phyloP scores from a whole-genome alignment of 2,888 invertebrate species.

The Euzophera pinguis region DNA sequence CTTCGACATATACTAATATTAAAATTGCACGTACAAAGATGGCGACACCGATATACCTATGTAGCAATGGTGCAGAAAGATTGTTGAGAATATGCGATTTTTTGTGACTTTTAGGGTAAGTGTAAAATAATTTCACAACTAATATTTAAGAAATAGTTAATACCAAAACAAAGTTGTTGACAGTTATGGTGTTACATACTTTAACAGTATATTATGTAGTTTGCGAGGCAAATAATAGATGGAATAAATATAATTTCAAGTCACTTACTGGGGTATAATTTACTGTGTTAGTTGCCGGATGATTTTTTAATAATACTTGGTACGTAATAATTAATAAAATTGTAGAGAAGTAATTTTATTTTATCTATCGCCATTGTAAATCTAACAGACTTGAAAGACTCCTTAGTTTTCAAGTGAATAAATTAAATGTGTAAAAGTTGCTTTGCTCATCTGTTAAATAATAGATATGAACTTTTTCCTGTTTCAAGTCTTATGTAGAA shows the following conservation, averaged over 20 bases:
- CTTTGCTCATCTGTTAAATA: background rate
- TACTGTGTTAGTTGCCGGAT: conserved; percentile 7
- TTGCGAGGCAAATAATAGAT: conserved; percentile 23
- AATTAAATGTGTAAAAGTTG: background rate
- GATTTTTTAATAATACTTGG: background rate
- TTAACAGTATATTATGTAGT: conserved; percentile 20
- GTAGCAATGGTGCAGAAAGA: conserved; percentile 10
- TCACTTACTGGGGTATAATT: conserved; percentile 7
- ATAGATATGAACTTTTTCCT: background rate
- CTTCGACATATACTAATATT: background rate
- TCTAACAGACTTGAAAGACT: background rate
- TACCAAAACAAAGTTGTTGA: conserved; percentile 44
- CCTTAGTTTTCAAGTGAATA: too few relatives aligned
- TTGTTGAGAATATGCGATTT: conserved; percentile 1
- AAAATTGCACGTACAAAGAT: conserved; percentile 3
- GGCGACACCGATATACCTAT: conserved; percentile 2
- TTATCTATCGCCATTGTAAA: background rate
- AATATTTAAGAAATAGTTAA: conserved; percentile 26
- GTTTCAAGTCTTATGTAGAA: background rate
- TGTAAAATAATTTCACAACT: conserved; percentile 26
- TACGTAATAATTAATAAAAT: background rate
- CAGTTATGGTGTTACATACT: conserved; percentile 24
- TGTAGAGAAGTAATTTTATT: background rate
- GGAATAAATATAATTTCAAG: conserved; percentile 15
- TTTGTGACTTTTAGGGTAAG: conserved; percentile 8